phyloP scores from a whole-genome alignment of 2,888 invertebrate genomes.

The Drosophila monieri region DNA sequence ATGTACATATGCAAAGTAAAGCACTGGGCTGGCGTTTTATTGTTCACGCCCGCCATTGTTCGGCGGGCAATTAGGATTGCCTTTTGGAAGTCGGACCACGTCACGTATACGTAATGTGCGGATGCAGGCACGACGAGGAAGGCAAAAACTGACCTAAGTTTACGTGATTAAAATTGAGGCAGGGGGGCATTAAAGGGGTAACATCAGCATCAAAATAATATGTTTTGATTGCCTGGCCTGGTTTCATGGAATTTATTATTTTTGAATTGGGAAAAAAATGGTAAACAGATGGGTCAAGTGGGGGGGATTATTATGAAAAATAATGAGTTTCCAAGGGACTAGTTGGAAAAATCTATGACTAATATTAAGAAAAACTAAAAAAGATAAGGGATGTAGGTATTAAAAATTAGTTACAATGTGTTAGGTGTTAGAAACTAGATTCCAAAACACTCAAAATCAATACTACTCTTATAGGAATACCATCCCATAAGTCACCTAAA shows the following conservation, averaged over 20 bases:
- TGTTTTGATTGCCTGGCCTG: neutral
- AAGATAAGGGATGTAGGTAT: no score
- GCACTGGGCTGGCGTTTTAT: slow-evolving; percentile 33
- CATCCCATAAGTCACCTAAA: no score
- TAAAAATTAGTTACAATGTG: no score
- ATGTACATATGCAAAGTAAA: slow-evolving; percentile 2
- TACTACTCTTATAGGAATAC: no score
- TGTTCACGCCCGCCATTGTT: slow-evolving; percentile 37
- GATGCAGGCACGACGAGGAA: neutral
- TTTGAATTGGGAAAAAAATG: neutral
- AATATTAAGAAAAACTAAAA: no score
- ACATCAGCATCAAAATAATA: neutral
- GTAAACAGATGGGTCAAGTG: neutral
- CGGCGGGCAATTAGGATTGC: slow-evolving; percentile 41
- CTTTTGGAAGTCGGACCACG: slow-evolving; percentile 42
- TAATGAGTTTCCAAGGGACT: no score
- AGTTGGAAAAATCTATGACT: no score
- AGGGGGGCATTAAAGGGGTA: neutral
- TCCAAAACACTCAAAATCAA: no score
- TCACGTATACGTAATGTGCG: slow-evolving; percentile 67
- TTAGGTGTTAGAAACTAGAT: no score
- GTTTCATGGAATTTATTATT: neutral
- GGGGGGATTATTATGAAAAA: no score
- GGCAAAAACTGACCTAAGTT: slow-evolving; percentile 1
- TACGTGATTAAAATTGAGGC: neutral